These are phyloP conservation scores for Patella pellucida DNA, from an alignment of 2,888 invertebrate species.

Conservation along the genomic window DNA sequence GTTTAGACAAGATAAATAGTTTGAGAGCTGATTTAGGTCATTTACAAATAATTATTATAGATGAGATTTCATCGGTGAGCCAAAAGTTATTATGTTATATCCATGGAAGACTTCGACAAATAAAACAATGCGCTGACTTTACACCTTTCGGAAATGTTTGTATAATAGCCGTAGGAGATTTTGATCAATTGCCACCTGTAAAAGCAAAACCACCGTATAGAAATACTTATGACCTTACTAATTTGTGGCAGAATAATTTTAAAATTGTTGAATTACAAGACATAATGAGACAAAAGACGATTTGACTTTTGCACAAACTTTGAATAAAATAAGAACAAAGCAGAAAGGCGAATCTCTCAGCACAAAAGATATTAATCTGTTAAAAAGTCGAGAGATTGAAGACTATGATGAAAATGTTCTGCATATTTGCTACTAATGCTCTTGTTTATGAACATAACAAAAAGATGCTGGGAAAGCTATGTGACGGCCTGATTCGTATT, in stretches of 20 bases:
- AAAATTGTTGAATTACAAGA: conserved; percentile 25
- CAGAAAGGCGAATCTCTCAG: conserved; percentile 13
- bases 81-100: too few species aligned
- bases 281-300: conserved; percentile 31
- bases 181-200: conserved; percentile 17
- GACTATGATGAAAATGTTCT: conserved; percentile 20
- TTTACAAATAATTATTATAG: too few species aligned
- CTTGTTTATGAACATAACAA: conserved; percentile 26
- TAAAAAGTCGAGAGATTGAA: conserved; percentile 20
- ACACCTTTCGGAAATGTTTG: too few species aligned
- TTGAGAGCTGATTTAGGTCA: too few species aligned
- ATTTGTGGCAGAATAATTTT: conserved; percentile 32
- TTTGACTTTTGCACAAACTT: conserved; percentile 20
- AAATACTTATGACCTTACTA: not conserved
- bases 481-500: conserved; percentile 15
- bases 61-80: too few species aligned
- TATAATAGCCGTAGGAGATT: too few species aligned
- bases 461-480: conserved; percentile 14
- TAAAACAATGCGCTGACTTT: too few species aligned
- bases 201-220: conserved; percentile 13
- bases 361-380: conserved; percentile 6
- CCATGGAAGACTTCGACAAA: too few species aligned
- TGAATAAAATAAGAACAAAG: conserved; percentile 27
- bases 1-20: too few species aligned
- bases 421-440: conserved; percentile 30